Evolutionary conservation across 1,140 invertebrate genomes (phyloP).

Genomic region (Drosophila bipectinata): DNA sequence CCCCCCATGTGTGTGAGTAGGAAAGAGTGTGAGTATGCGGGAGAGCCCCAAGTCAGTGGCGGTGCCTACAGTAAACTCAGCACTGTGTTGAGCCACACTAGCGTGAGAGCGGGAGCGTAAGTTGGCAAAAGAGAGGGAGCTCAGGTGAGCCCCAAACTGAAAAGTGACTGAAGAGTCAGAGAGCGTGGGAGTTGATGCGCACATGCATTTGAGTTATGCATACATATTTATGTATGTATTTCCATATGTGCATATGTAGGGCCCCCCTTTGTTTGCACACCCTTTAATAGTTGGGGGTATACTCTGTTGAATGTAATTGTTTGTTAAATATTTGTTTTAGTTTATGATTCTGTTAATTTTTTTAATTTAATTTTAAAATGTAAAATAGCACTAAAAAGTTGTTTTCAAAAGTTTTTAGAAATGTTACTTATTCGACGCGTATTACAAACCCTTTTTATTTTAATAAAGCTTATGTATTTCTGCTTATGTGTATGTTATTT

Average conservation of each 20-base stretch:
- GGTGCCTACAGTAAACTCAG: slow-evolving; percentile 26
- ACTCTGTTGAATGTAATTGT: not conserved
- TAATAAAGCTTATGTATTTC: too few species aligned
- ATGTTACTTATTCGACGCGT: not conserved
- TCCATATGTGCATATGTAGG: not conserved
- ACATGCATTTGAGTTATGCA: slow-evolving; percentile 10
- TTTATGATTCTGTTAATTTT: not conserved
- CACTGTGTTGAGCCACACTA: not conserved
- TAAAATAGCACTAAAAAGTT: not conserved
- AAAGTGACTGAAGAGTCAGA: slow-evolving; percentile 3
- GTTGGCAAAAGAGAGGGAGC: not conserved
- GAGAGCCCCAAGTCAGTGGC: slow-evolving; percentile 12
- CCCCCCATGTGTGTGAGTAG: slow-evolving; percentile 9
- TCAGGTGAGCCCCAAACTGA: slow-evolving; percentile 8
- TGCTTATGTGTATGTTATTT: too few species aligned
- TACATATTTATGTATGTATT: not conserved
- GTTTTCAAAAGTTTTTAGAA: not conserved
- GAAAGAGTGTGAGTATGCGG: slow-evolving; percentile 11
- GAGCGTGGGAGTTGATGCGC: slow-evolving; percentile 51
- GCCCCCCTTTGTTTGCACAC: slow-evolving; percentile 15
- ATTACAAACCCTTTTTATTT: not conserved
- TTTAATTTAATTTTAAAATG: not conserved
- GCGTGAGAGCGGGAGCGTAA: slow-evolving; percentile 20
- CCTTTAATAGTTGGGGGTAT: slow-evolving; percentile 13
- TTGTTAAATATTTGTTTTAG: not conserved